Conservation (phyloP, 2,113 vertebrate species). For the Indicator maculatus region DNA sequence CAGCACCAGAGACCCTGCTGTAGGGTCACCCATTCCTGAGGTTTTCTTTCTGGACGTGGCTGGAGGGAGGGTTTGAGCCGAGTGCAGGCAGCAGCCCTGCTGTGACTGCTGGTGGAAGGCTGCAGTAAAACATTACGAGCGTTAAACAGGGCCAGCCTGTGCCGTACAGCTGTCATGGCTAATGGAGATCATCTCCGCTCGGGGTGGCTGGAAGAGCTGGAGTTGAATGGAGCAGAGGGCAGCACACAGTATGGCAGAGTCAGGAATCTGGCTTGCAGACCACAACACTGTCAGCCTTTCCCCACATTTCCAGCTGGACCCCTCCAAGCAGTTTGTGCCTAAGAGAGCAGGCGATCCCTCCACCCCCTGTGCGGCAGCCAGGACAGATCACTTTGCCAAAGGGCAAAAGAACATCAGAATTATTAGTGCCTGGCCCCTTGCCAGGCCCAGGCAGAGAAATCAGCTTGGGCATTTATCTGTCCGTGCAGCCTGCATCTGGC, state of each 20-base stretch:
- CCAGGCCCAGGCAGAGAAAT: slow-evolving; percentile 35
- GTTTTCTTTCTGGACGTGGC: not conserved
- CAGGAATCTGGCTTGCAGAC: not conserved
- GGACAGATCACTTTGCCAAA: not conserved
- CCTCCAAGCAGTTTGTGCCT: not conserved
- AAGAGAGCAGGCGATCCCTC: not conserved
- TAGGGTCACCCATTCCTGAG: not conserved
- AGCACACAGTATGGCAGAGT: not conserved
- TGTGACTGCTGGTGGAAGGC: not conserved
- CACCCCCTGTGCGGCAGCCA: not conserved
- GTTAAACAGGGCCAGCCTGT: not conserved
- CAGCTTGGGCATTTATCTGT: not conserved
- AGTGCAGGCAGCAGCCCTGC: not conserved
- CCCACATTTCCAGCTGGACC: not conserved
- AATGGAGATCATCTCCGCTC: not conserved
- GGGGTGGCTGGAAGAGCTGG: not conserved
- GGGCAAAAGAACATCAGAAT: not conserved
- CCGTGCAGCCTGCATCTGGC: not conserved
- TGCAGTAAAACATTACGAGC: not conserved
- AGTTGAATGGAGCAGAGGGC: not conserved
- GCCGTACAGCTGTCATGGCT: slow-evolving; percentile 35
- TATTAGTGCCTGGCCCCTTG: slow-evolving; percentile 14
- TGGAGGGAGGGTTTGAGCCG: not conserved
- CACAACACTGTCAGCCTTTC: not conserved
- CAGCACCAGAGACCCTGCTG: not conserved